A percentile compares a stretch with the other conserved stretches of the same genome.
Evolutionary conservation across 2,888 invertebrate species (phyloP).

Genomic region (Apamea anceps): DNA sequence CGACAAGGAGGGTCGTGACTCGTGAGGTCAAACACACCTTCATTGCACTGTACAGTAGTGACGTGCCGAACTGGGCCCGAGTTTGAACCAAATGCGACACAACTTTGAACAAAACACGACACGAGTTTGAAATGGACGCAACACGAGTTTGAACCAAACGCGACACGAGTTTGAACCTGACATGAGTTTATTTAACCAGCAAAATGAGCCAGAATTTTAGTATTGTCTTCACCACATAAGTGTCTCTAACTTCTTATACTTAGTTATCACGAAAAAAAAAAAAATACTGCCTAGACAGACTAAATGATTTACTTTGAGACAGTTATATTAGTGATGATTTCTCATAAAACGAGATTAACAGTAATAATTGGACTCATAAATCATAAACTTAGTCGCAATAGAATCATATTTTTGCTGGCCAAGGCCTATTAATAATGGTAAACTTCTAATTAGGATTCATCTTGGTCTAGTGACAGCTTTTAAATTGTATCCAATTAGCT

Average conservation of each 20-base stretch:
- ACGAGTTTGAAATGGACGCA: neutral
- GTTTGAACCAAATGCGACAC: neutral
- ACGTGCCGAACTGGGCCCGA: neutral
- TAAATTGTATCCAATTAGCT: neutral
- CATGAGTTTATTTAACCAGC: neutral
- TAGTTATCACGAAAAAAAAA: slow-evolving; percentile 25
- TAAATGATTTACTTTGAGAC: slow-evolving; percentile 19
- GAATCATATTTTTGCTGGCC: slow-evolving; percentile 58
- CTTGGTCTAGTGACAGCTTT: neutral
- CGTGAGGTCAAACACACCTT: slow-evolving; percentile 12
- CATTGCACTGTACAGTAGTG: neutral
- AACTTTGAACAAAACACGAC: neutral
- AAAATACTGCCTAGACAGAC: neutral
- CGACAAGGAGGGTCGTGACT: slow-evolving; percentile 12
- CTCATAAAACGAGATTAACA: slow-evolving; percentile 46
- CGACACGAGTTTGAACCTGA: neutral
- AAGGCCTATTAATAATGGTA: slow-evolving; percentile 51
- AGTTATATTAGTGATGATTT: slow-evolving; percentile 46
- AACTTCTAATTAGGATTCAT: slow-evolving; percentile 17
- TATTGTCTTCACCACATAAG: neutral
- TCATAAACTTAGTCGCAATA: slow-evolving; percentile 57
- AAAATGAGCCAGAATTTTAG: neutral
- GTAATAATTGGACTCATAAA: slow-evolving; percentile 55
- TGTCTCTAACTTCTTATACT: neutral
- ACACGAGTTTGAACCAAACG: neutral